phyloP scores from a whole-genome alignment of 2,888 invertebrate species.

The Melikaiella ostensackeni region DNA sequence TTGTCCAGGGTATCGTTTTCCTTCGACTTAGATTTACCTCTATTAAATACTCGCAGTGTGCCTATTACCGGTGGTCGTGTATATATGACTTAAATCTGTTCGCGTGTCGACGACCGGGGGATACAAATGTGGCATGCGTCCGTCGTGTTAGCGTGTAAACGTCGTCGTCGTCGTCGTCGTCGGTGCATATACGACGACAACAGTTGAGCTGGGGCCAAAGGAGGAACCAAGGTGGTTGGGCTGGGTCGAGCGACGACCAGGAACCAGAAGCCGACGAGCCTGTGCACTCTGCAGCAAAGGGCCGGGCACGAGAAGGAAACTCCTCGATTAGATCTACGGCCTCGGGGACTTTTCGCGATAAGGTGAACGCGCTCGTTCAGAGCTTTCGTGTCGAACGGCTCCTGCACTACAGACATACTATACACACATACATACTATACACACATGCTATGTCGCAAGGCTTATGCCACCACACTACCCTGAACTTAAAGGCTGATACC shows the following conservation, averaged over 20 bases:
- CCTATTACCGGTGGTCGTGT: conserved; percentile 41
- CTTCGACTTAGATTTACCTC: conserved; percentile 48
- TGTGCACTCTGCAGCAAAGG: conserved; percentile 43
- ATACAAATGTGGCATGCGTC: conserved; percentile 47
- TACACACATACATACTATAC: no score
- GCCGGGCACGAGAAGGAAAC: conserved; percentile 52
- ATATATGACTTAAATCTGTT: conserved; percentile 51
- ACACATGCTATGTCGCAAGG: neutral
- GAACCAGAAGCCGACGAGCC: conserved; percentile 35
- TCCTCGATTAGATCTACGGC: conserved; percentile 61
- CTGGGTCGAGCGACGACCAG: conserved; percentile 29
- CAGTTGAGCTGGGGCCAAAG: conserved; percentile 30
- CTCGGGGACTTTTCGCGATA: conserved; percentile 61
- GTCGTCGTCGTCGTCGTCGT: conserved; percentile 40
- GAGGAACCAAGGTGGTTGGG: conserved; percentile 35
- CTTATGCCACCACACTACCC: neutral
- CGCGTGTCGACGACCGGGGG: conserved; percentile 51
- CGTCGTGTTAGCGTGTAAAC: conserved; percentile 54
- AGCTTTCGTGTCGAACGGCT: conserved; percentile 66
- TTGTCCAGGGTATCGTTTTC: conserved; percentile 37
- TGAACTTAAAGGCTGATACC: conserved; percentile 16
- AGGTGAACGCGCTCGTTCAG: conserved; percentile 65
- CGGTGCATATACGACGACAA: conserved; percentile 41
- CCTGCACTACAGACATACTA: no score
- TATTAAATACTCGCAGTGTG: conserved; percentile 44